Percentiles rank a stretch among this genome's conserved stretches.
Conservation (phyloP, 2,113 vertebrate species). For the Benitochromis conjunctus region DNA sequence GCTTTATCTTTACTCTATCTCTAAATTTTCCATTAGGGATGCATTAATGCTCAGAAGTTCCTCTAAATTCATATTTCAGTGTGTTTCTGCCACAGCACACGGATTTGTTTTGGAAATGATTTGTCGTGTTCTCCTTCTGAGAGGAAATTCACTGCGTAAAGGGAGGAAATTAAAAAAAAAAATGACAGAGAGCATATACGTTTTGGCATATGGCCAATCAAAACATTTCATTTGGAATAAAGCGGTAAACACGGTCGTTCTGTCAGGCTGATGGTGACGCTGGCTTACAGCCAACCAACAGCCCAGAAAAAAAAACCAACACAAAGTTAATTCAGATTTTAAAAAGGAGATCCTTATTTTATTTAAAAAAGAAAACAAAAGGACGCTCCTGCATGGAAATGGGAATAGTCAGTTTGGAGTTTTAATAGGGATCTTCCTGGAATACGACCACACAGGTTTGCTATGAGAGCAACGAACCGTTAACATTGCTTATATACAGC, state of each 20-base stretch:
- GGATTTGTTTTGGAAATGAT: background rate
- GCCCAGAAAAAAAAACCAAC: background rate
- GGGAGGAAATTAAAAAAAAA: background rate
- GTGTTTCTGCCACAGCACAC: background rate
- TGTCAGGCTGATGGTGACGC: background rate
- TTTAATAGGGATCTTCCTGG: background rate
- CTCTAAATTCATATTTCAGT: background rate
- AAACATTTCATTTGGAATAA: conserved; percentile 15
- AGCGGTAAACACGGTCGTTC: background rate
- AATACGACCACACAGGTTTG: accelerated
- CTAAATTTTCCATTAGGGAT: background rate
- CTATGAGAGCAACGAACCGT: background rate
- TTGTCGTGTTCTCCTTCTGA: background rate
- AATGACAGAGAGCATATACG: background rate
- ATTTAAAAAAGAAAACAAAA: accelerated
- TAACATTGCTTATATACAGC: background rate
- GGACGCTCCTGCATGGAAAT: background rate
- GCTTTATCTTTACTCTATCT: background rate
- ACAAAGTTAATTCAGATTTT: background rate
- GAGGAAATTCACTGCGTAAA: background rate
- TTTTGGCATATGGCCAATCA: background rate
- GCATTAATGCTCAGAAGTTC: background rate
- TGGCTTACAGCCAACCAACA: background rate
- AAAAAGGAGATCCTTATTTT: background rate
- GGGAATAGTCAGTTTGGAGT: background rate